Evolutionary conservation across 2,888 invertebrate genomes (phyloP), one percentile per base, ranked within the genome.

Genomic region (Amphipoea oculea): DNA sequence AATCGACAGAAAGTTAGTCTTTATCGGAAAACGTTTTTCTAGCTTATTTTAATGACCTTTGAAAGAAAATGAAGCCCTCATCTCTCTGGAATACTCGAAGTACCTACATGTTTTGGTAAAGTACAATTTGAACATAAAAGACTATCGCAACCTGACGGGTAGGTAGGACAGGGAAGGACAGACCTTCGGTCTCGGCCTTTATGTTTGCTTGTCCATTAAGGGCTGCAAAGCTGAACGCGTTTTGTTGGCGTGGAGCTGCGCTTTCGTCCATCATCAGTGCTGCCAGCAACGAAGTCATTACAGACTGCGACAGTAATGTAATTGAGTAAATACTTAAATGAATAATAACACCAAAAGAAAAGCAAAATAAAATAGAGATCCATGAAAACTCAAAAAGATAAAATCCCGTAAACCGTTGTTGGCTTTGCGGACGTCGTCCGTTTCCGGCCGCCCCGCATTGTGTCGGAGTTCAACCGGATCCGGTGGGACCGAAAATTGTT

Each of bases 381-480:
- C 17, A 11, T 36, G 71, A 65, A 73, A 78, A 60, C 68, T 65
- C 67, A 65, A 83, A 85, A 78, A 63, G n/a, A n/a, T 17, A 62
- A 75, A n/a, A 29, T 63, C 4, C 63, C 62, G n/a, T 57, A 54
- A 78, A 67, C 83, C 71, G 29, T 71, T 70, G 65, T 65, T 12
- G 67, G 40, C 36, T 71, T 76, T 67, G 63, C 60, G 45, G 65
- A 29, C 45, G 67, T 51, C 23, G 11, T 74, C 66, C 63, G 86
- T 62, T 86, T 85, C 79, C 86, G 85, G 83, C n/a, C 62, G 17
- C 65, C 66, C 65, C 66, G 40, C 48, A 82, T 86, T 84, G 86
- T 84, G 69, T 40, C 12, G n/a, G 45, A 60, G 62, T 65, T 62
- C 54, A 42, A 62, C 86, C 75, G 67, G 12, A 54, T 76, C 54